A percentile compares a stretch with the other conserved stretches of the same genome.
phyloP scores from a whole-genome alignment of 2,113 vertebrate species.

The Sebastes schlegelii region DNA sequence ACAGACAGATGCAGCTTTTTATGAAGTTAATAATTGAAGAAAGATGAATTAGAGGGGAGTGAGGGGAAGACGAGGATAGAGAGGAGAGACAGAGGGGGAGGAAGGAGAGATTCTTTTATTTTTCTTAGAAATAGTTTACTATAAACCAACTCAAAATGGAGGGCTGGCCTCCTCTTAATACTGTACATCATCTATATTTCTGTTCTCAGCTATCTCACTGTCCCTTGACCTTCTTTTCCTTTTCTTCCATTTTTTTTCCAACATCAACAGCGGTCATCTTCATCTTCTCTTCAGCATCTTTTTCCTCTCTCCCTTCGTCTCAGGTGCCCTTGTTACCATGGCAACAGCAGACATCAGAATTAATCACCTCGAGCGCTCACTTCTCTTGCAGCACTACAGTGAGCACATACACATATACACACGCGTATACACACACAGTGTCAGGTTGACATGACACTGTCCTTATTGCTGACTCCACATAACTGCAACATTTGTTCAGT shows the following conservation, averaged over 20 bases:
- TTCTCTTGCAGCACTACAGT: slow-evolving; percentile 7
- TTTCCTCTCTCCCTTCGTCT: slow-evolving; percentile 1
- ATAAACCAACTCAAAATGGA: slow-evolving; percentile 19
- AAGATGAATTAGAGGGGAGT: slow-evolving; percentile 53
- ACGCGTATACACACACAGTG: not conserved
- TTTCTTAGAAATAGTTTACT: not conserved
- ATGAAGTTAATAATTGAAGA: slow-evolving; percentile 84
- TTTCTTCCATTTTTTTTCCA: not conserved
- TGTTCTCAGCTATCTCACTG: not conserved
- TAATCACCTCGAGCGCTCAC: slow-evolving; percentile 35
- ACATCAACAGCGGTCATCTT: slow-evolving; percentile 32
- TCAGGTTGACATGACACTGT: slow-evolving; percentile 39
- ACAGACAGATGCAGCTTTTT: slow-evolving; percentile 81
- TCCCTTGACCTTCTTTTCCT: slow-evolving; percentile 11
- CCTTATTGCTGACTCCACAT: not conserved
- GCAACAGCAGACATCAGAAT: slow-evolving; percentile 67
- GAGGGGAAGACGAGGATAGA: not conserved
- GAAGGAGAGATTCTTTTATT: not conserved
- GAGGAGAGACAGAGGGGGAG: not conserved
- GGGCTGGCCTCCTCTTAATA: not conserved
- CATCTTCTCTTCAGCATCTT: not conserved
- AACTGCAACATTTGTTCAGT: slow-evolving; percentile 9
- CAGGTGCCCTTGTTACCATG: slow-evolving; percentile 68
- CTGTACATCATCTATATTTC: not conserved
- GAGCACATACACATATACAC: not conserved